These are phyloP conservation scores for Megaleporinus macrocephalus DNA, from an alignment of 2,113 vertebrate genomes.

Conservation along the genomic window DNA sequence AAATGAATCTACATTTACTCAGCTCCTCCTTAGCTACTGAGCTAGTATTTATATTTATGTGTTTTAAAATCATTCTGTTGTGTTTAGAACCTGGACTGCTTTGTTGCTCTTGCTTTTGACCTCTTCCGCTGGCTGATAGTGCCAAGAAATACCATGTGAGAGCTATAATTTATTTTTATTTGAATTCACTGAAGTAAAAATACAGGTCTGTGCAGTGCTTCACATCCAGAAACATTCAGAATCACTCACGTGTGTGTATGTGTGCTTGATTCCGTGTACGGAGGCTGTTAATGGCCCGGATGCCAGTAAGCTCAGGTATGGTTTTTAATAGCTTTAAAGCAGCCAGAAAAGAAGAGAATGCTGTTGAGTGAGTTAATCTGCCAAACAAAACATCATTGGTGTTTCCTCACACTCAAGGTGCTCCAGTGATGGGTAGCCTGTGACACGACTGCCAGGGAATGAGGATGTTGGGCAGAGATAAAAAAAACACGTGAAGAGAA, in stretches of 20 bases:
- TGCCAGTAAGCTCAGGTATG: slow-evolving; percentile 41
- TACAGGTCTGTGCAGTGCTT: background rate
- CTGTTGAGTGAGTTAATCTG: slow-evolving; percentile 52
- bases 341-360: slow-evolving; percentile 30
- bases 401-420: slow-evolving; percentile 43
- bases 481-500: slow-evolving; percentile 9
- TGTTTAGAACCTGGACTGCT: no score
- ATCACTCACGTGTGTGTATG: background rate
- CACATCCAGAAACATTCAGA: background rate
- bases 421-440: background rate
- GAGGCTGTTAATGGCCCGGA: background rate
- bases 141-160: no score
- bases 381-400: slow-evolving; percentile 46
- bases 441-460: slow-evolving; percentile 17
- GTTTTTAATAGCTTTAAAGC: slow-evolving; percentile 52
- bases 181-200: background rate
- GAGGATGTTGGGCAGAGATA: slow-evolving; percentile 15
- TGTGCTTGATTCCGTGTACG: background rate
- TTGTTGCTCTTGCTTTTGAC: no score
- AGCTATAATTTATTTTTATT: background rate
- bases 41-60: no score
- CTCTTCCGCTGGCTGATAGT: no score
- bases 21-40: no score
- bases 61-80: no score
- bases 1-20: no score